Conservation (phyloP, 2,113 vertebrate species). For the Semicossyphus pulcher region DNA sequence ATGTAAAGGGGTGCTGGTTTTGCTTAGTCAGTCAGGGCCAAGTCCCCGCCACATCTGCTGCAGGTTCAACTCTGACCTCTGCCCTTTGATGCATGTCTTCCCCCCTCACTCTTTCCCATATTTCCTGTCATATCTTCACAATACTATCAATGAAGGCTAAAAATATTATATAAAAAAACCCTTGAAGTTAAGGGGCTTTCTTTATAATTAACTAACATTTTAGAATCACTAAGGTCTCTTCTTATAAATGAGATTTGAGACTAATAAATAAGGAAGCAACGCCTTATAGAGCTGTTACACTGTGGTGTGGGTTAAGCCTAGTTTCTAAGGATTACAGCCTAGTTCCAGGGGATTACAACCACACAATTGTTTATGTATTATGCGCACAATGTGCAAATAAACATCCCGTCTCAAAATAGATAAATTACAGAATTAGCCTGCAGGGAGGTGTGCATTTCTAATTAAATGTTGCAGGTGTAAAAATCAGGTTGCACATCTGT, state of each 20-base stretch:
- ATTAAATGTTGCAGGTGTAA: slow-evolving; percentile 72
- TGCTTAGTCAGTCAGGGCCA: too few relatives aligned
- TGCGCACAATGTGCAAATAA: slow-evolving; percentile 60
- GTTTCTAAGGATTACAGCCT: slow-evolving; percentile 21
- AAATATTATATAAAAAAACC: too few relatives aligned
- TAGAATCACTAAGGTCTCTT: not conserved
- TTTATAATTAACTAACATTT: not conserved
- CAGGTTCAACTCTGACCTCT: too few relatives aligned
- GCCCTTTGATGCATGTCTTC: too few relatives aligned
- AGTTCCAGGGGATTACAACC: slow-evolving; percentile 45
- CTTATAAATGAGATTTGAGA: not conserved
- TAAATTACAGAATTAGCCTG: slow-evolving; percentile 64
- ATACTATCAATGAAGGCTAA: too few relatives aligned
- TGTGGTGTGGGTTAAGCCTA: not conserved
- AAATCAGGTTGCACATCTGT: slow-evolving; percentile 69
- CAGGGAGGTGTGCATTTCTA: slow-evolving; percentile 61
- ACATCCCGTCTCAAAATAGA: slow-evolving; percentile 51
- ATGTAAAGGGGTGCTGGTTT: too few relatives aligned
- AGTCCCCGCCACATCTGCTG: too few relatives aligned
- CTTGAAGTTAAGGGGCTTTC: too few relatives aligned
- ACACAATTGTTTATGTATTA: slow-evolving; percentile 30
- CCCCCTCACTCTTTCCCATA: too few relatives aligned
- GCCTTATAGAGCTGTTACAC: not conserved
- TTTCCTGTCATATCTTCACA: too few relatives aligned
- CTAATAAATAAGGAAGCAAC: not conserved